These are phyloP conservation scores for Cephus sareptanus DNA, from an alignment of 2,888 invertebrate genomes.

Conservation along the genomic window DNA sequence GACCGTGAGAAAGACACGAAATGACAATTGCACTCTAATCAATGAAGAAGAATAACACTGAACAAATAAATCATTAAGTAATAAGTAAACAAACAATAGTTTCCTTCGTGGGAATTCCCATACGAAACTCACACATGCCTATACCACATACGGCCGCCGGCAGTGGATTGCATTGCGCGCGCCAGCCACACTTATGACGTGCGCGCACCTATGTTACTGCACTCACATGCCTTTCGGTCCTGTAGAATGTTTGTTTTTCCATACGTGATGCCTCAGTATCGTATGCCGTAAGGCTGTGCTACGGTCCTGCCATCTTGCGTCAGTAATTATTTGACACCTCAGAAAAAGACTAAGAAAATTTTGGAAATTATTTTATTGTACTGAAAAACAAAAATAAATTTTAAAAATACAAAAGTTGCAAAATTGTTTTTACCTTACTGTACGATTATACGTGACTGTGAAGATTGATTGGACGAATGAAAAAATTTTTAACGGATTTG, in stretches of 20 bases:
- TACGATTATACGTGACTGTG: not conserved
- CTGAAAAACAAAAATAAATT: not conserved
- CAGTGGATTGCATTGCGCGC: slow-evolving; percentile 43
- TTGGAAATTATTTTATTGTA: not conserved
- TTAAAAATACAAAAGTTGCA: no score
- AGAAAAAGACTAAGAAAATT: not conserved
- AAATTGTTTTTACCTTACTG: not conserved
- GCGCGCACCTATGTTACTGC: not conserved
- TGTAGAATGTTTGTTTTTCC: slow-evolving; percentile 29
- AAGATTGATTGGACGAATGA: not conserved
- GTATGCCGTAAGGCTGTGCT: slow-evolving; percentile 34
- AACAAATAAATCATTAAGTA: slow-evolving; percentile 13
- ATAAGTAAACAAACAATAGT: slow-evolving; percentile 20
- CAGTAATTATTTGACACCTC: slow-evolving; percentile 9
- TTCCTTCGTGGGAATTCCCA: slow-evolving; percentile 38
- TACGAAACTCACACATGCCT: slow-evolving; percentile 22
- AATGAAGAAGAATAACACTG: not conserved
- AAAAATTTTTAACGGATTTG: not conserved
- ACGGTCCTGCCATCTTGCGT: slow-evolving; percentile 5
- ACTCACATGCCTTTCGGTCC: not conserved
- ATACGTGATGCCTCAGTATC: slow-evolving; percentile 24
- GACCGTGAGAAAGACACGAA: not conserved
- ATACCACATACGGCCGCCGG: not conserved
- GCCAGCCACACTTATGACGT: slow-evolving; percentile 59
- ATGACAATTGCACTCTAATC: not conserved